Conservation (phyloP, 92 coral and sea anemone genomes). For the Porites lobata region DNA sequence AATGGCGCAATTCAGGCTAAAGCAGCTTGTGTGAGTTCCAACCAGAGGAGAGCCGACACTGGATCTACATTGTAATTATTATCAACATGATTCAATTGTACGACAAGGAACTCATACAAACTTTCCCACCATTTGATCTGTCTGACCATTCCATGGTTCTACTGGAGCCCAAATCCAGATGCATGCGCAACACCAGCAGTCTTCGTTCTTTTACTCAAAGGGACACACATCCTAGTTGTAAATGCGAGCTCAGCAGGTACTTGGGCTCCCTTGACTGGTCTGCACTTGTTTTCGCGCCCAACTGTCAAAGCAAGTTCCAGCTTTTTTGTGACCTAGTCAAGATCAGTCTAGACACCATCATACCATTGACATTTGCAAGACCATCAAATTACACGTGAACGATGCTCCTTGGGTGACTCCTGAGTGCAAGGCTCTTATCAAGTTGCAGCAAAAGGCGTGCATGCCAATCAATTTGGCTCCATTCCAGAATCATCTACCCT, state of each 20-base stretch:
- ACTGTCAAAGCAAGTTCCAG: slow-evolving; percentile 44
- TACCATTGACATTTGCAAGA: slow-evolving; percentile 19
- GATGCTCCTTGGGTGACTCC: slow-evolving; percentile 41
- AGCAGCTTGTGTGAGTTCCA: slow-evolving; percentile 56
- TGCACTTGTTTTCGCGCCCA: slow-evolving; percentile 11
- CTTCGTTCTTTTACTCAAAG: slow-evolving; percentile 48
- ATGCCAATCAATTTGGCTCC: too few relatives aligned
- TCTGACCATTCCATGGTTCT: slow-evolving; percentile 53
- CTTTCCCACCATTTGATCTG: slow-evolving; percentile 61
- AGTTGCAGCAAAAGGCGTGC: too few relatives aligned
- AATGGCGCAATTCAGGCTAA: slow-evolving; percentile 49
- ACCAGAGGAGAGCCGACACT: slow-evolving; percentile 47
- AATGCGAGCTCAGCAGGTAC: slow-evolving; percentile 51
- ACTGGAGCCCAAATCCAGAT: slow-evolving; percentile 24
- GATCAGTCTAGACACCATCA: slow-evolving; percentile 43
- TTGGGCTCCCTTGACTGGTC: slow-evolving; percentile 70
- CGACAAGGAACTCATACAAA: slow-evolving; percentile 54
- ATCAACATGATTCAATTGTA: slow-evolving; percentile 57
- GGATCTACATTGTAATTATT: slow-evolving; percentile 36
- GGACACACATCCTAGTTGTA: slow-evolving; percentile 44
- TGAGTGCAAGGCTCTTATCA: too few relatives aligned
- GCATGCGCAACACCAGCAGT: slow-evolving; percentile 25
- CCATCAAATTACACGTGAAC: slow-evolving; percentile 34
- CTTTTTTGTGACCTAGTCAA: slow-evolving; percentile 39
- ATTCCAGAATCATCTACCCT: too few relatives aligned